Evolutionary conservation across 2,113 vertebrate genomes (phyloP), one percentile per base, ranked within the genome.

Genomic region (Podilymbus podiceps): DNA sequence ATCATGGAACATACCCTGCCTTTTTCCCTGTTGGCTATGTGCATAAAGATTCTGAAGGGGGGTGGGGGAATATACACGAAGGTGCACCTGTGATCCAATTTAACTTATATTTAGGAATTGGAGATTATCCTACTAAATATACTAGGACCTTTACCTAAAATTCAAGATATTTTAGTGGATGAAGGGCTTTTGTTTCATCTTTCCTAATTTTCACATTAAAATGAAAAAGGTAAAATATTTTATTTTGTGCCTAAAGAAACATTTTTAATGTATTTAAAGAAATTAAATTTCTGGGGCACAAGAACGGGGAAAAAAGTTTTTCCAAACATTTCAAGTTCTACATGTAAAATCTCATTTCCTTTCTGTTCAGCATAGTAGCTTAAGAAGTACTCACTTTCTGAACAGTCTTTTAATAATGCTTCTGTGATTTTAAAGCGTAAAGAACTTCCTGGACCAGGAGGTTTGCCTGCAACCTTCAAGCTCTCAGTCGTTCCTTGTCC

Each of bases 381-480:
- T 58, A 62, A 5, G 33, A 30, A 86, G 56, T 91, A 99, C 99
- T 99, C 97, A 99, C 99, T 99, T 84, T 99, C 99, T 93, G 99
- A 98, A 97, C 99, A 99, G 91, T 99, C 99, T 98, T 99, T 99
- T 38, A 99, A 97, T 91, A 99, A 98, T 13, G 98, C 98, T 97
- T 99, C 99, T 4, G 99, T 99, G 98, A 99, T 99, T 98, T 99
- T 99, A 97, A 99, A 99, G 97, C 99, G 99, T 88, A 99, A 98
- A 22, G 98, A 99, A 96, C 98, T 99, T 84, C 99, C 98, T 42
- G 98, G 98, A 46, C 99, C 99, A 4, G 99, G 99, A 89, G 98
- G 92, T 93, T 99, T 99, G 92, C 99, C 99, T 35, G 98, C 99
- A 20, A 99, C 98, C 87, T 98, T 99, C 93, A 99, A 93, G 95